Evolutionary conservation across 2,888 invertebrate genomes (phyloP).

Genomic region (Acanthosoma haemorrhoidale): DNA sequence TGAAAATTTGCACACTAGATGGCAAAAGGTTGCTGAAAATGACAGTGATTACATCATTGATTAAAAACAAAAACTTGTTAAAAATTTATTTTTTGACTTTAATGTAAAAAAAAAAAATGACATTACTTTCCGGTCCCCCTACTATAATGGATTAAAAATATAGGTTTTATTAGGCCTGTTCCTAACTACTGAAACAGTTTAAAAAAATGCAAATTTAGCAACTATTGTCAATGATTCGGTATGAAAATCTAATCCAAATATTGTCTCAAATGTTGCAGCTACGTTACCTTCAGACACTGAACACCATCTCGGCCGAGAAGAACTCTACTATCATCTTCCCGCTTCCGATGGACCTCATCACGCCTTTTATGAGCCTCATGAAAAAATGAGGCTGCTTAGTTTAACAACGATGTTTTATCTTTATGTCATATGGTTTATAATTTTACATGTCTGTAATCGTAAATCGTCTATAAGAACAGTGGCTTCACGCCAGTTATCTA

Average conservation of each 20-base stretch:
- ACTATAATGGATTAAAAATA: too few species aligned
- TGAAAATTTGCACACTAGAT: too few species aligned
- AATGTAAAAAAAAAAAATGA: too few species aligned
- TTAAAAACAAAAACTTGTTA: too few species aligned
- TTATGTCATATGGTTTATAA: background rate
- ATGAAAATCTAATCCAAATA: too few species aligned
- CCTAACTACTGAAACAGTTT: background rate
- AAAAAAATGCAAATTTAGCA: background rate
- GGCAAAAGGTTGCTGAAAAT: too few species aligned
- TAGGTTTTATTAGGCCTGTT: too few species aligned
- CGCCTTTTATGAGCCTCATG: slow-evolving; percentile 49
- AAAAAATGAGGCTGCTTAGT: slow-evolving; percentile 31
- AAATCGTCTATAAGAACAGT: too few species aligned
- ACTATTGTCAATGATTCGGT: background rate
- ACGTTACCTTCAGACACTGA: slow-evolving; percentile 84
- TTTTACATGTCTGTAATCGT: background rate
- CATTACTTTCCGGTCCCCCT: too few species aligned
- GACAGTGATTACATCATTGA: too few species aligned
- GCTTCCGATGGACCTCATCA: slow-evolving; percentile 74
- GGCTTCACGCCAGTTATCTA: too few species aligned
- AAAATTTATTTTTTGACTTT: too few species aligned
- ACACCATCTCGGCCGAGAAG: slow-evolving; percentile 87
- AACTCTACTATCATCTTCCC: slow-evolving; percentile 94
- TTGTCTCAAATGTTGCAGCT: slow-evolving; percentile 56
- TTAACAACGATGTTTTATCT: background rate